These are phyloP conservation scores for Ametastegia equiseti DNA, from an alignment of 2,888 invertebrate species.

Conservation along the genomic window DNA sequence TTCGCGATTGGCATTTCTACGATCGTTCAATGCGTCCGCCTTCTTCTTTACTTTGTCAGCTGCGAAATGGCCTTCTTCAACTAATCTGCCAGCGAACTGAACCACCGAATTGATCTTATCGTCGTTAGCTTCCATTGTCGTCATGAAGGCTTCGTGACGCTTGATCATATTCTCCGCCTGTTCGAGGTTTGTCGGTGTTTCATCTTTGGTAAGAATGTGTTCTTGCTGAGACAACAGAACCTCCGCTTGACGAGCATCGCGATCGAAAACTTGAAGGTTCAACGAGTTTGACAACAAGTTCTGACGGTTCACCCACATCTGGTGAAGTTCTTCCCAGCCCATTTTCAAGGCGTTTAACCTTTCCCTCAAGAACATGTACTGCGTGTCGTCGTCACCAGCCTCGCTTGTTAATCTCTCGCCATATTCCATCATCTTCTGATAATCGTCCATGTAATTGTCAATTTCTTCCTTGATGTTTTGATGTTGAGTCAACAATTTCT, in stretches of 20 bases:
- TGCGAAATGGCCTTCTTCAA: conserved; percentile 96
- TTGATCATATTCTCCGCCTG: conserved; percentile 98
- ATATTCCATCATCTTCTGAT: conserved; percentile 99
- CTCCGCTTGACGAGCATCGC: conserved; percentile 98
- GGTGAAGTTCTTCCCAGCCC: conserved; percentile 99
- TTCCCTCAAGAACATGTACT: conserved; percentile 99
- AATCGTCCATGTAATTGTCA: conserved; percentile 99
- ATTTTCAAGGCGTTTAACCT: conserved; percentile 98
- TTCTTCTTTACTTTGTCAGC: conserved; percentile 97
- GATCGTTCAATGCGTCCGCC: conserved; percentile 94
- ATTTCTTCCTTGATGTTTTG: conserved; percentile 99
- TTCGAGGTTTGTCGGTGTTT: conserved; percentile 94
- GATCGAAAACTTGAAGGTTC: conserved; percentile 95
- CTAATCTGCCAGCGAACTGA: conserved; percentile 93
- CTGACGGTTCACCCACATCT: conserved; percentile 99
- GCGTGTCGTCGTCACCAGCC: conserved; percentile 92
- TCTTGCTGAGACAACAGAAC: conserved; percentile 99
- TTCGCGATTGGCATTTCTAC: conserved; percentile 93
- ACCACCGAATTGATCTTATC: conserved; percentile 99
- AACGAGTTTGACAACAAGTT: conserved; percentile 95
- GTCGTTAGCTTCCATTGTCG: conserved; percentile 99
- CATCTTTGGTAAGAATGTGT: conserved; percentile 97
- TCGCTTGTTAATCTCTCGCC: conserved; percentile 95
- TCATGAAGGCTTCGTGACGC: conserved; percentile 98
- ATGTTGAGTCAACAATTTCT: conserved; percentile 97